Percentiles rank a stretch among this genome's conserved stretches.
Evolutionary conservation across 2,888 invertebrate species (phyloP).

Genomic region (Hydrotaea cyrtoneurina): DNA sequence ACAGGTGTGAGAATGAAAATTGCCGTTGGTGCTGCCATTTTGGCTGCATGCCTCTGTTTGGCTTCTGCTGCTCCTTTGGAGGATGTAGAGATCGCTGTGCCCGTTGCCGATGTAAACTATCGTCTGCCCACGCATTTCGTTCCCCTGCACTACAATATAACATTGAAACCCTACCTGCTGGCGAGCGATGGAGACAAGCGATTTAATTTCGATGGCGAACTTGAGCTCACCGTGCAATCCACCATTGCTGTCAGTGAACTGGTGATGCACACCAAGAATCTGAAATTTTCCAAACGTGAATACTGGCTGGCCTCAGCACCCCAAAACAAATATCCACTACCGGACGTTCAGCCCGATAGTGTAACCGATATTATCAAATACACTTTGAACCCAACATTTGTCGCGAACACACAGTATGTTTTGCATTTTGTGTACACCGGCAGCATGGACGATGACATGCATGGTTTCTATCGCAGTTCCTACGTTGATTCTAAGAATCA

Average conservation of each 20-base stretch:
- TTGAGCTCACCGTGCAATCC: conserved; percentile 81
- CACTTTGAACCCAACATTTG: conserved; percentile 76
- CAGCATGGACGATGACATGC: conserved; percentile 82
- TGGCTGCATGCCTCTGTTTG: conserved; percentile 70
- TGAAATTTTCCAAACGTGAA: conserved; percentile 68
- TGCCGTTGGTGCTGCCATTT: conserved; percentile 50
- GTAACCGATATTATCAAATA: conserved; percentile 81
- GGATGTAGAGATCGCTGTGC: conserved; percentile 40
- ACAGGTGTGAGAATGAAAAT: neutral
- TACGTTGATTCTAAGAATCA: conserved; percentile 78
- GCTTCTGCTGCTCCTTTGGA: conserved; percentile 66
- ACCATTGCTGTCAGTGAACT: conserved; percentile 79
- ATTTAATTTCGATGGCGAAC: conserved; percentile 79
- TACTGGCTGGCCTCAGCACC: conserved; percentile 69
- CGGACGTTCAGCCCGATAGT: conserved; percentile 67
- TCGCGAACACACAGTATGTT: conserved; percentile 78
- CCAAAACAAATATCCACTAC: conserved; percentile 68
- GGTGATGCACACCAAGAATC: conserved; percentile 82
- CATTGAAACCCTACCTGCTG: conserved; percentile 82
- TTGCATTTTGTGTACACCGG: conserved; percentile 81
- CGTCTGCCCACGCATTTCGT: conserved; percentile 77
- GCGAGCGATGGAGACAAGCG: conserved; percentile 70
- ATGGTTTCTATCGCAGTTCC: conserved; percentile 82
- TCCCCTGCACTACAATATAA: conserved; percentile 83
- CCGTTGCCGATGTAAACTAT: conserved; percentile 69